phyloP scores from a whole-genome alignment of 2,113 vertebrate genomes.

The Rissa tridactyla region DNA sequence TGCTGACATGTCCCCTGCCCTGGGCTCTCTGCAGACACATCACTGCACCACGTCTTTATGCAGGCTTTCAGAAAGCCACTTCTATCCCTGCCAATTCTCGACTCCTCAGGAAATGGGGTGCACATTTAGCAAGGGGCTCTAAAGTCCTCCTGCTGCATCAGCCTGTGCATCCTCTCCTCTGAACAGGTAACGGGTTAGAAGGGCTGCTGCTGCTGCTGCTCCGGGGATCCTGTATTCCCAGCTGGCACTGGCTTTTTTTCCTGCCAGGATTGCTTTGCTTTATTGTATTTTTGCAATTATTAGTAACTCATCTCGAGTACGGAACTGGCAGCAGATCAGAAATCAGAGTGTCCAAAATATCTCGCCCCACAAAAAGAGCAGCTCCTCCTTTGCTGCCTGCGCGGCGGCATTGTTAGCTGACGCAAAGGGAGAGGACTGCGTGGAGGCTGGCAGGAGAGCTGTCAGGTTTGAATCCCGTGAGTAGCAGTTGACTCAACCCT shows the following conservation, averaged over 20 bases:
- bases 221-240: neutral
- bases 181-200: neutral
- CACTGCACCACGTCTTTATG: neutral
- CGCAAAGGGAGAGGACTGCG: neutral
- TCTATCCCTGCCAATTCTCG: neutral
- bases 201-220: neutral
- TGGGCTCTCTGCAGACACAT: neutral
- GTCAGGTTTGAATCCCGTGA: neutral
- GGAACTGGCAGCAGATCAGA: neutral
- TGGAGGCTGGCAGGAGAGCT: neutral
- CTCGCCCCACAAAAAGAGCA: neutral
- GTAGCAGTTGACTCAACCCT: neutral
- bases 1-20: neutral
- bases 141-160: neutral
- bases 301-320: neutral
- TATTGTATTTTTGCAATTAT: slow-evolving; percentile 4
- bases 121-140: neutral
- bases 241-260: neutral
- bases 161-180: neutral
- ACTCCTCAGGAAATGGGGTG: neutral
- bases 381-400: neutral
- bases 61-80: neutral
- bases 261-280: neutral
- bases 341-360: neutral
- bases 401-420: neutral